Conservation (phyloP, 2,797 vertebrate genomes). For the Chelmon rostratus region DNA sequence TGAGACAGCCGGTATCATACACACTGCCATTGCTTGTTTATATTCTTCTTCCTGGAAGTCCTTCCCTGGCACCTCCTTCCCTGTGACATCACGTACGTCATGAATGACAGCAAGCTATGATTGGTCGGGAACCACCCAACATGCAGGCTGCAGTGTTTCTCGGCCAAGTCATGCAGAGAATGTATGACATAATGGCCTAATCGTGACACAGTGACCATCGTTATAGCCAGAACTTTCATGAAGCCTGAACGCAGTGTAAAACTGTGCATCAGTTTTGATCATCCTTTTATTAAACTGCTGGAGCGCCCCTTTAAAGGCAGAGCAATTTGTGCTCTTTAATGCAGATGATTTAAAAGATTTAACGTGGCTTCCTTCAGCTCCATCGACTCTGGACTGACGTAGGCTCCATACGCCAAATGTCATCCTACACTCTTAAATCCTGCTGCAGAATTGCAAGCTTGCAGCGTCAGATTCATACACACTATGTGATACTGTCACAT, state of each 20-base stretch:
- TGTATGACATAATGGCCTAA: no score
- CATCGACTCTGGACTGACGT: not conserved
- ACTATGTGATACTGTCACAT: not conserved
- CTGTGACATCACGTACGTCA: no score
- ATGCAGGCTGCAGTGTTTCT: no score
- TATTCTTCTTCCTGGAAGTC: no score
- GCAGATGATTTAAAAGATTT: constrained; percentile 6
- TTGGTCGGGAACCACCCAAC: no score
- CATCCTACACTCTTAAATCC: not conserved
- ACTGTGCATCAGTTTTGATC: not conserved
- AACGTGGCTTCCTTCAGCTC: not conserved
- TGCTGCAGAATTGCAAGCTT: not conserved
- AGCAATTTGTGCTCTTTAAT: not conserved
- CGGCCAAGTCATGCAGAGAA: no score
- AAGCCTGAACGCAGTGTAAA: not conserved
- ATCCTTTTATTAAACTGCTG: no score
- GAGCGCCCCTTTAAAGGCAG: not conserved
- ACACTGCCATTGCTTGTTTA: no score
- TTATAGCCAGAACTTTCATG: no score
- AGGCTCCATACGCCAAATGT: not conserved
- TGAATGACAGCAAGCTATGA: no score
- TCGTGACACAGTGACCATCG: not conserved
- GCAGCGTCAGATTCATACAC: not conserved
- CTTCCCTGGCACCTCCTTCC: no score
- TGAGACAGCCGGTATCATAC: no score